These are phyloP conservation scores for Aphrophora alni DNA, from an alignment of 2,888 invertebrate species.

Conservation along the genomic window DNA sequence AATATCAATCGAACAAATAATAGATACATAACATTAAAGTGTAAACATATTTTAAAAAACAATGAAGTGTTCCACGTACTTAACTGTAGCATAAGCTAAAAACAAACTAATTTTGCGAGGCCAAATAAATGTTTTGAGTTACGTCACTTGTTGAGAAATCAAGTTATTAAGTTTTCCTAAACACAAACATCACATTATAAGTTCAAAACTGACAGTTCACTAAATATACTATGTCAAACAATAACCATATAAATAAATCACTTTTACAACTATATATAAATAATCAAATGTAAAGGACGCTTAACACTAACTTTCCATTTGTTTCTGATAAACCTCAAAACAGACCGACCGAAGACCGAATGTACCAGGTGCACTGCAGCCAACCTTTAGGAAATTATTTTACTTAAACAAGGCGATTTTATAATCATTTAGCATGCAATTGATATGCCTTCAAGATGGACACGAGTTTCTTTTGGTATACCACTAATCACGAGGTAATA, in stretches of 20 bases:
- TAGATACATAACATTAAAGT: not conserved
- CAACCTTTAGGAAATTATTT: not conserved
- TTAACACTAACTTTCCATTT: not conserved
- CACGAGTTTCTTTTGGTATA: no score
- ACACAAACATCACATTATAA: not conserved
- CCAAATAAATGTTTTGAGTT: slow-evolving; percentile 2
- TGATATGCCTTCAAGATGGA: no score
- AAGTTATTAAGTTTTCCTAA: not conserved
- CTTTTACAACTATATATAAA: not conserved
- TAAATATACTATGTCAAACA: not conserved
- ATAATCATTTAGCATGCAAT: no score
- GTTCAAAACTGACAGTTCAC: not conserved
- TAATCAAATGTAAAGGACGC: not conserved
- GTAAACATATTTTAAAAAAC: not conserved
- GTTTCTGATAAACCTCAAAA: slow-evolving; percentile 2
- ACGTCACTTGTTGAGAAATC: slow-evolving; percentile 1
- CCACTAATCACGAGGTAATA: no score
- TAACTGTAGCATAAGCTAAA: not conserved
- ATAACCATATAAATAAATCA: not conserved
- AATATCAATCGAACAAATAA: not conserved
- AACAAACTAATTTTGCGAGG: not conserved
- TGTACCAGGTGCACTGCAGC: not conserved
- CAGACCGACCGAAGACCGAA: not conserved
- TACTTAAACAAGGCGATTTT: no score
- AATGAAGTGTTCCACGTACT: not conserved